phyloP scores from a whole-genome alignment of 2,888 invertebrate genomes.

The Gastrophysa polygoni region DNA sequence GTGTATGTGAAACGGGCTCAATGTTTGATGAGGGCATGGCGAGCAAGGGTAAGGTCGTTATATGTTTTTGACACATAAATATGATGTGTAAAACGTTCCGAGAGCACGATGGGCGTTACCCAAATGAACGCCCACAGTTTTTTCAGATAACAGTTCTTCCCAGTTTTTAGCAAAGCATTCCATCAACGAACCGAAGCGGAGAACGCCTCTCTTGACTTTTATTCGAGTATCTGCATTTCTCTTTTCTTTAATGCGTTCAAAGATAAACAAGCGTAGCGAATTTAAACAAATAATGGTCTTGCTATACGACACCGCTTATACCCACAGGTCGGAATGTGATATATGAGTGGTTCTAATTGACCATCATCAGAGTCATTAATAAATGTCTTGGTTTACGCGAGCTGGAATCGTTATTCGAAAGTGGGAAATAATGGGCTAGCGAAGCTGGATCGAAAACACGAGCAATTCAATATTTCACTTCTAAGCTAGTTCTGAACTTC shows the following conservation, averaged over 20 bases:
- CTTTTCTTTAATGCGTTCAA: conserved; percentile 21
- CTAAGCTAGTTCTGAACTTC: no score
- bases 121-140: conserved; percentile 42
- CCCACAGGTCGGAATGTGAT: conserved; percentile 10
- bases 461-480: no score
- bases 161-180: conserved; percentile 43
- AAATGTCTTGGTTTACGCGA: background rate
- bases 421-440: no score
- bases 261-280: conserved; percentile 27
- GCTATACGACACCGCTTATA: conserved; percentile 14
- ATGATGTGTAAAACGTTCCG: conserved; percentile 43
- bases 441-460: no score
- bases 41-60: conserved; percentile 32
- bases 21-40: conserved; percentile 23
- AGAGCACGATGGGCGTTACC: conserved; percentile 42
- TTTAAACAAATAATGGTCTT: conserved; percentile 25
- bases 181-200: conserved; percentile 36
- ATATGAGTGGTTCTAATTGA: conserved; percentile 6
- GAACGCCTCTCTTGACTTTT: conserved; percentile 36
- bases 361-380: background rate
- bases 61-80: conserved; percentile 42
- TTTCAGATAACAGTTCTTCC: conserved; percentile 43
- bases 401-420: background rate
- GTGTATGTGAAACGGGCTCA: background rate
- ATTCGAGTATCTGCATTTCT: conserved; percentile 23